Percentiles rank a stretch among this genome's conserved stretches.
Conservation (phyloP, 53 echinoderm and acorn worm genomes). For the Arbacia lixula region DNA sequence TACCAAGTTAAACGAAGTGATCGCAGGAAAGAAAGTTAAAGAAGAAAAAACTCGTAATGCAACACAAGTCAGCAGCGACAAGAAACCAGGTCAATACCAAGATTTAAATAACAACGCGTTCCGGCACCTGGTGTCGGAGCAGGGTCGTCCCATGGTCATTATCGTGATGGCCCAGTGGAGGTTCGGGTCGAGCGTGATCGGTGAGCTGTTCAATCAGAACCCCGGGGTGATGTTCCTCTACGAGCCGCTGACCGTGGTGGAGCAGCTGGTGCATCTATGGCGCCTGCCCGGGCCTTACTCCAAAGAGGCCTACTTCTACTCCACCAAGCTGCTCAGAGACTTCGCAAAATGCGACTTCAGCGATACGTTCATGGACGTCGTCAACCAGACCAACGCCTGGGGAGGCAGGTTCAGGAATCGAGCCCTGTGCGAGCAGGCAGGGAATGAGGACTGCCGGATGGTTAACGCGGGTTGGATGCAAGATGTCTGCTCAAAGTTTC, state of each 20-base stretch:
- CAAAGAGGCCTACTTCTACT: slow-evolving; percentile 9
- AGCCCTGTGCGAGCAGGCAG: not conserved
- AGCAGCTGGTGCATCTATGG: slow-evolving; percentile 27
- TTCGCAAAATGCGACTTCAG: slow-evolving; percentile 61
- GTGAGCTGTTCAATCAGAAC: slow-evolving; percentile 59
- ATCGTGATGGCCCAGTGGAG: slow-evolving; percentile 61
- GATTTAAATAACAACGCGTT: too few relatives aligned
- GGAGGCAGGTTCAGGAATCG: slow-evolving; percentile 56
- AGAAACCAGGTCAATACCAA: too few relatives aligned
- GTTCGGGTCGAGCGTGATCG: slow-evolving; percentile 60
- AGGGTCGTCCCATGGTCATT: slow-evolving; percentile 12
- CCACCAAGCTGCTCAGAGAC: slow-evolving; percentile 50
- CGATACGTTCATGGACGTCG: slow-evolving; percentile 41
- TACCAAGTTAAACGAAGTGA: too few relatives aligned
- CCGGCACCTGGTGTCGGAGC: not conserved
- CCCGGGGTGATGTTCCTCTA: slow-evolving; percentile 34
- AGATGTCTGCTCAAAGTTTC: slow-evolving; percentile 18
- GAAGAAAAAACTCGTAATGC: too few relatives aligned
- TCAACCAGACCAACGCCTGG: slow-evolving; percentile 49
- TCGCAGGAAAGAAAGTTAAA: too few relatives aligned
- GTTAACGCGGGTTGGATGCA: slow-evolving; percentile 13
- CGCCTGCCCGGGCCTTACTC: slow-evolving; percentile 17
- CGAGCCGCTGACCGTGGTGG: slow-evolving; percentile 51
- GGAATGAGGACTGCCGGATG: slow-evolving; percentile 7
- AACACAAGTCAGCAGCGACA: too few relatives aligned